These are phyloP conservation scores for Chorisops tibialis DNA, from an alignment of 2,888 invertebrate genomes.

Conservation along the genomic window DNA sequence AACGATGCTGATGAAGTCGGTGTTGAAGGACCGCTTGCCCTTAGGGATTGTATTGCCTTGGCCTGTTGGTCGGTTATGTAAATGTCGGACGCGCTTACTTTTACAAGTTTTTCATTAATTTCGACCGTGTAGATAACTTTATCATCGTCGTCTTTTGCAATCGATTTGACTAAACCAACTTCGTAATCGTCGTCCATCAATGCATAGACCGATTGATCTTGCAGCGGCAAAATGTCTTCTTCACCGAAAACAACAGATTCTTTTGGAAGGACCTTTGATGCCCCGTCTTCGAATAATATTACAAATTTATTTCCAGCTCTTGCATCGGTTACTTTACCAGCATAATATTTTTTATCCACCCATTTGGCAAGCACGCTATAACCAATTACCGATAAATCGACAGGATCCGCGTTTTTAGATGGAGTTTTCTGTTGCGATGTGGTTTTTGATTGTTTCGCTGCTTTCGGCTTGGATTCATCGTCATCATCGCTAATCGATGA, in stretches of 20 bases:
- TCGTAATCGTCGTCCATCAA: constrained; percentile 57
- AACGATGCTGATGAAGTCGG: constrained; percentile 6
- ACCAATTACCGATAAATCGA: constrained; percentile 34
- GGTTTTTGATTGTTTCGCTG: constrained; percentile 29
- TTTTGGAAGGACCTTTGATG: constrained; percentile 57
- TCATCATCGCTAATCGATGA: constrained; percentile 32
- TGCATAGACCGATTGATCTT: constrained; percentile 58
- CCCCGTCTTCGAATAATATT: constrained; percentile 64
- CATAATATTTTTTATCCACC: constrained; percentile 66
- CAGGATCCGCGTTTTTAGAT: neutral
- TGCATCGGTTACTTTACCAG: constrained; percentile 59
- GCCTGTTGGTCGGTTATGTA: constrained; percentile 60
- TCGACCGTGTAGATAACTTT: constrained; percentile 36
- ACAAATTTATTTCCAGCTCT: constrained; percentile 60
- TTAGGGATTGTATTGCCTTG: constrained; percentile 51
- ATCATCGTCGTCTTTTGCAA: constrained; percentile 52
- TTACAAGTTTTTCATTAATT: constrained; percentile 51
- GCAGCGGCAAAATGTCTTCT: constrained; percentile 51
- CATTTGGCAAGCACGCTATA: constrained; percentile 62
- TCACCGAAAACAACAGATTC: constrained; percentile 62
- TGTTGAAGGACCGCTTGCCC: constrained; percentile 4
- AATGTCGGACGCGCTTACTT: constrained; percentile 56
- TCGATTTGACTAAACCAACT: constrained; percentile 54
- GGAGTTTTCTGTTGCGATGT: neutral
- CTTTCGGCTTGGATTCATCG: constrained; percentile 32